A percentile compares a stretch with the other conserved stretches of the same genome.
These are phyloP conservation scores for Phoenicopterus ruber DNA, from an alignment of 2,113 vertebrate genomes.

Conservation along the genomic window DNA sequence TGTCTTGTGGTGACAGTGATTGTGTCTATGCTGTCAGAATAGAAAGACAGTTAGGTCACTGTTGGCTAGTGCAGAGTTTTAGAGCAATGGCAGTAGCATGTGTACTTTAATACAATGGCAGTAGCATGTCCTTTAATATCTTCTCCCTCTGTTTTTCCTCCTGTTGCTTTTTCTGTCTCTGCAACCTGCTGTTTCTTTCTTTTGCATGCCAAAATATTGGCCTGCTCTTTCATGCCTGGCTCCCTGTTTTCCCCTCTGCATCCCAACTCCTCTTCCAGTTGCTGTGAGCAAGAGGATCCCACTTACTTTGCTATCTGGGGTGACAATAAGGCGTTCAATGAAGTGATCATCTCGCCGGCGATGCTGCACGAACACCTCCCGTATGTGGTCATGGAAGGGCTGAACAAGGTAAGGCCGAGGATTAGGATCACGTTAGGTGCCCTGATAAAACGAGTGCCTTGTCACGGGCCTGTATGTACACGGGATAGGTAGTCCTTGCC, in stretches of 20 bases:
- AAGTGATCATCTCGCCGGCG: slow-evolving; percentile 97
- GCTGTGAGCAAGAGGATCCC: slow-evolving; percentile 95
- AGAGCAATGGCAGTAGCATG: background rate
- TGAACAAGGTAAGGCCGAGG: slow-evolving; percentile 87
- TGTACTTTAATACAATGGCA: no score
- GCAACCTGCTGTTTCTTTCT: background rate
- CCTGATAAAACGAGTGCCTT: background rate
- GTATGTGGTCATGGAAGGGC: slow-evolving; percentile 96
- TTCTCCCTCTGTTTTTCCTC: background rate
- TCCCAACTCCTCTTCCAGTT: slow-evolving; percentile 69
- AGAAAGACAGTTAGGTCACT: background rate
- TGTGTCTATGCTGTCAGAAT: background rate
- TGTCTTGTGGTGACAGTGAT: accelerated
- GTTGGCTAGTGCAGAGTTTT: background rate
- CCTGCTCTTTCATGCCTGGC: background rate
- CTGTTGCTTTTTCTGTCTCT: background rate
- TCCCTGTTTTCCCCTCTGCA: background rate
- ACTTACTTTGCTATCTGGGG: slow-evolving; percentile 98
- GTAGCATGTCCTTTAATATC: background rate
- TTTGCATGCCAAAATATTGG: background rate
- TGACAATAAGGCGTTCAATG: slow-evolving; percentile 95
- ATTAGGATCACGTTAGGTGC: background rate
- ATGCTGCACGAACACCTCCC: slow-evolving; percentile 98
- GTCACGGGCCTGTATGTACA: background rate
- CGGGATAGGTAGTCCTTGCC: accelerated